Base-by-base conservation (phyloP, 2,113 vertebrate species). In the Orientallactaga bullata region DNA sequence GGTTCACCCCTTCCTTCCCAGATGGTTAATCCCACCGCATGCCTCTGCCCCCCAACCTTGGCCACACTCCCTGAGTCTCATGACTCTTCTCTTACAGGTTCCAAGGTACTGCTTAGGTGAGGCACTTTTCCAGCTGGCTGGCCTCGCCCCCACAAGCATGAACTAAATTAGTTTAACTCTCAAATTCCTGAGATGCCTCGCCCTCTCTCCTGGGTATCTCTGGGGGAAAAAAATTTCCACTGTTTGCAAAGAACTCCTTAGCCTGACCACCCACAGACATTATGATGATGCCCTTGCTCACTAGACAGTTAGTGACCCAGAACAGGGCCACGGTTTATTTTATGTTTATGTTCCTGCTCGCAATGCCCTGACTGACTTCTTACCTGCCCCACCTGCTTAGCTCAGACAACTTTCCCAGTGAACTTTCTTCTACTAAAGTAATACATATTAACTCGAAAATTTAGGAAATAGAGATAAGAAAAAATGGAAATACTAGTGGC, bases 121-220 rank as follows among this genome's bases (percentile, higher is more conserved):
- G 77, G 85, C 24, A 21, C 83, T 95, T 97, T 96, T 97, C 95
- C n/a, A 42, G 90, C 69, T 95, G 93, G 58, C 87, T 91, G 84
- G 82, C 63, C 26, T 61, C 35, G 4, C 51, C 86, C 81, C 72
- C 37, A 18, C 69, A 76, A 74, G 90, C 69, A 80, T 17, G 85
- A 95, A 93, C 68, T 78, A 81, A 91, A 80, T 93, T 89, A 89
- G 72, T 94, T 95, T 42, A 93, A 89, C 87, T 92, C 86, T 93
- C 78, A 93, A 6, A 95, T 97, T 95, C 95, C 85, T 95, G 73
- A 93, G 88, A 95, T 83, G 73, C 81, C 47, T 91, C 88, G 26
- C 51, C 95, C 7, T 95, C 91, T 95, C 47, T 88, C 60, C 65
- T 61, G 84, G 42, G 80, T 85, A 96, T 91, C 68, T 95, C 85